phyloP scores from a whole-genome alignment of 2,797 vertebrate genomes.

The Acanthopagrus latus region DNA sequence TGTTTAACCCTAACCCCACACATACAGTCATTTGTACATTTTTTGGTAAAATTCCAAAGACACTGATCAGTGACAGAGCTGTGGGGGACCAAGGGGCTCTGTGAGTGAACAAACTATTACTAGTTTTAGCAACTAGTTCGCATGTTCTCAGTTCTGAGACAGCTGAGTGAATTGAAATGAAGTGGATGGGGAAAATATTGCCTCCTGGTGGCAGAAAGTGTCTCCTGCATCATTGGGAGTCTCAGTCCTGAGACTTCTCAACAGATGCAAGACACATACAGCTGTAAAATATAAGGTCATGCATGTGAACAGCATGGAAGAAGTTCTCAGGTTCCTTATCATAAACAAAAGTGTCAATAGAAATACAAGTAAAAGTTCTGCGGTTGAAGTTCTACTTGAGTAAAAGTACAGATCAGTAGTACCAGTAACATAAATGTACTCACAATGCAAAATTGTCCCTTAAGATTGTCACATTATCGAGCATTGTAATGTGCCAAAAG shows the following conservation, averaged over 20 bases:
- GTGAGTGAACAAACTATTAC: background rate
- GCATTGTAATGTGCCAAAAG: background rate
- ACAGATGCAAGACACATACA: background rate
- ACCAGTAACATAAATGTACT: background rate
- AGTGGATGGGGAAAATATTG: conserved; percentile 1
- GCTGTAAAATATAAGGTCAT: background rate
- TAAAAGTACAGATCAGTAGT: background rate
- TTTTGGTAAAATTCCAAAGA: background rate
- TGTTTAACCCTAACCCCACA: too few relatives aligned
- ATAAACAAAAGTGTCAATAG: background rate
- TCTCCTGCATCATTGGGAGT: background rate
- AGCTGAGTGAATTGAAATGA: background rate
- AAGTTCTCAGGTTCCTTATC: background rate
- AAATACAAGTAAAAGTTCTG: background rate
- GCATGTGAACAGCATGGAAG: background rate
- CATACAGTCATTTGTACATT: background rate
- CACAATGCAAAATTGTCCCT: background rate
- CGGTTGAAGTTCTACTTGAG: background rate
- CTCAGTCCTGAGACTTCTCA: background rate
- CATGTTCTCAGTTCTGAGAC: background rate
- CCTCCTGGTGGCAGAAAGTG: conserved; percentile 55
- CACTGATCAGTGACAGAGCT: background rate
- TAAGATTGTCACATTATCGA: background rate
- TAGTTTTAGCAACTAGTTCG: background rate
- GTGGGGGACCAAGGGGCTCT: background rate